Evolutionary conservation across 2,797 vertebrate species (phyloP).

Genomic region (Manis pentadactyla): DNA sequence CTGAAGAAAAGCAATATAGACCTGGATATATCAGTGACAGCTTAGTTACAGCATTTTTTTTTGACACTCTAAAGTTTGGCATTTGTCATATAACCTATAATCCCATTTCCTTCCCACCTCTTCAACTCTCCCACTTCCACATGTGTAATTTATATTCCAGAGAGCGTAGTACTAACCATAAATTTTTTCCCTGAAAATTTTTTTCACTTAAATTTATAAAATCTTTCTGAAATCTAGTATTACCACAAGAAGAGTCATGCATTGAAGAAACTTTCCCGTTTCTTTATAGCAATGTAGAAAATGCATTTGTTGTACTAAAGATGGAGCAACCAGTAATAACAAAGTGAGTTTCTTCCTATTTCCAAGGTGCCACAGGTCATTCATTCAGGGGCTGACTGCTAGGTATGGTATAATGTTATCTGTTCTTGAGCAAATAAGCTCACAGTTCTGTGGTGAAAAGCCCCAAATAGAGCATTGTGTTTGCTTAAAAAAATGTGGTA

Average conservation of each 20-base stretch:
- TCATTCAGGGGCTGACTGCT: neutral
- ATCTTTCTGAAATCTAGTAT: neutral
- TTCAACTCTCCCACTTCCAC: neutral
- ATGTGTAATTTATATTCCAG: neutral
- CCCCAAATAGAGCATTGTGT: neutral
- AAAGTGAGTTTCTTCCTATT: neutral
- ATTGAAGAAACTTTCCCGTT: neutral
- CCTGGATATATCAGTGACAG: neutral
- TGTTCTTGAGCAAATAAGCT: neutral
- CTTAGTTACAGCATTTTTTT: neutral
- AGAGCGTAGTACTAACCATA: neutral
- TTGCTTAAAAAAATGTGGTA: neutral
- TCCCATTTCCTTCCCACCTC: neutral
- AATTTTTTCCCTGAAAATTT: neutral
- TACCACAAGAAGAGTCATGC: neutral
- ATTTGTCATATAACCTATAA: neutral
- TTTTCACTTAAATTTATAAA: slow-evolving; percentile 33
- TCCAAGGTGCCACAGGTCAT: neutral
- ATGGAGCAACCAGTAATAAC: neutral
- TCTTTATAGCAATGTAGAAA: neutral
- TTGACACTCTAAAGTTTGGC: neutral
- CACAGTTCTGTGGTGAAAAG: neutral
- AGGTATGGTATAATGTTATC: neutral
- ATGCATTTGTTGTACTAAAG: neutral
- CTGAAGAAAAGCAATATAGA: neutral